Evolutionary conservation across 2,113 vertebrate species (phyloP), one percentile per base, ranked within the genome.

Genomic region (Triplophysa dalaica): DNA sequence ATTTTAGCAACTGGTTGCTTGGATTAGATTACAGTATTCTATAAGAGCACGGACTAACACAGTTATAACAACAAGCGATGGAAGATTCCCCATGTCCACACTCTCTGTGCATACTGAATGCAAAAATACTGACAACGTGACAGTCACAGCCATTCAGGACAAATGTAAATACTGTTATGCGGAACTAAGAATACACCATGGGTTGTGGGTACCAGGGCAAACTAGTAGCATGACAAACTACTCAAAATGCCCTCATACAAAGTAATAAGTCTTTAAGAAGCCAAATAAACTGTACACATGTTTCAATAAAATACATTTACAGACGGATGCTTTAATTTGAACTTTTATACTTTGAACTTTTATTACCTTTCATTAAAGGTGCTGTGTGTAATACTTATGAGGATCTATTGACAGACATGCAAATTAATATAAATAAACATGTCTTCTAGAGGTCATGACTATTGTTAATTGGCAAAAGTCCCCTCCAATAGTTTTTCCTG

Each of bases 41-140:
- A 90, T 79, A 81, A 85, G 78, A 88, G 87, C 84, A 88, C 86
- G 85, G 63, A 85, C 83, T 89, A 91, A 89, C 87, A 82, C 26
- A 4, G 29, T 29, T 4, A 29, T 29, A 29, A 43, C 24, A 4
- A 6, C 67, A 79, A 79, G 73, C 78, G 64, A 52, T 14, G 3
- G 14, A 17, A 52, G 48, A 52, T 52, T 52, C 14, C 12, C 13
- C 4, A 4, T 14, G 14, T 38, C 5, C 33, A 38, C 33, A 8
- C 33, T 52, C 16, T 52, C 50, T 52, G 50, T 16, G 13, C 14
- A 52, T 14, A 17, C 14, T 52, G 50, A 52, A 16, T 52, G 50
- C 16, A 52, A 52, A 6, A 5, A 45, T 45, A 45, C 43, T 45
- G 43, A 45, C 43, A 12, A 45, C 11, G 1, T 45, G 43, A 45